phyloP scores from a whole-genome alignment of 2,888 invertebrate genomes.

The Unio delphinus region DNA sequence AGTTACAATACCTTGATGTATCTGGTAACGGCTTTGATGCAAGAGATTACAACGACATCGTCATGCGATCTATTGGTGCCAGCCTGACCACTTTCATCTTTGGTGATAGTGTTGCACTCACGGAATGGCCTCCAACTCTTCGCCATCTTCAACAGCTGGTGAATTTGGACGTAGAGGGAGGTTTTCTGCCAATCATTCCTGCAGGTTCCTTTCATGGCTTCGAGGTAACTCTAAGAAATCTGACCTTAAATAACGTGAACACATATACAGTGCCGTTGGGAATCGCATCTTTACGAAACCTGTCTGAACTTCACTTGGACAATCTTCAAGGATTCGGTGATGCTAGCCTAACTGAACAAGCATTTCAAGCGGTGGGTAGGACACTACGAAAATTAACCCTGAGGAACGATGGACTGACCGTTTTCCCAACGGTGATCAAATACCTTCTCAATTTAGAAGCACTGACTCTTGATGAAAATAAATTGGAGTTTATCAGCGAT shows the following conservation, averaged over 20 bases:
- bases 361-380: slow-evolving; percentile 13
- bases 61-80: slow-evolving; percentile 13
- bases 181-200: slow-evolving; percentile 21
- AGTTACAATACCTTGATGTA: slow-evolving; percentile 12
- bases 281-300: slow-evolving; percentile 16
- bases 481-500: slow-evolving; percentile 24
- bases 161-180: slow-evolving; percentile 27
- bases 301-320: slow-evolving; percentile 37
- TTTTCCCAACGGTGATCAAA: slow-evolving; percentile 22
- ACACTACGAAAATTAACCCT: slow-evolving; percentile 24
- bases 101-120: slow-evolving; percentile 19
- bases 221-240: slow-evolving; percentile 23
- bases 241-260: slow-evolving; percentile 37
- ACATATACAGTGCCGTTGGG: slow-evolving; percentile 30
- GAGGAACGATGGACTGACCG: slow-evolving; percentile 26
- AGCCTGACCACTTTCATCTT: slow-evolving; percentile 22
- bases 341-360: slow-evolving; percentile 17
- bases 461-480: slow-evolving; percentile 28
- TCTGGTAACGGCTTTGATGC: slow-evolving; percentile 3
- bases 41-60: background rate
- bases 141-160: slow-evolving; percentile 34
- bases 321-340: slow-evolving; percentile 18
- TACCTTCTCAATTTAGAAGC: slow-evolving; percentile 20
- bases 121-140: slow-evolving; percentile 31
- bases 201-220: slow-evolving; percentile 36